phyloP scores from a whole-genome alignment of 2,888 invertebrate species.

The Scrobipalpa costella region DNA sequence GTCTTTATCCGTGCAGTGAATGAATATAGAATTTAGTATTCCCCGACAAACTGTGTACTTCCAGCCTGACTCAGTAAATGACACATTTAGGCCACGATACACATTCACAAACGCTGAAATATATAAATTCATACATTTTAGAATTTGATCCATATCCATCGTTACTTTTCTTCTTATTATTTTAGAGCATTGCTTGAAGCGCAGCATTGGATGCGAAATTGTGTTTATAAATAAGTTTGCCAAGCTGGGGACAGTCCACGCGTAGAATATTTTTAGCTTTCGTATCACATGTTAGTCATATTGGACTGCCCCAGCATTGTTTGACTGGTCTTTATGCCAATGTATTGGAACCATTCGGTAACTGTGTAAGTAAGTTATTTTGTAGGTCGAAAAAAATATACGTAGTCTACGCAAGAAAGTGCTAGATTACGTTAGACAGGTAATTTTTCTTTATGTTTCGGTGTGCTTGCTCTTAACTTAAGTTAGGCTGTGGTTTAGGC shows the following conservation, averaged over 20 bases:
- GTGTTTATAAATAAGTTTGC: not conserved
- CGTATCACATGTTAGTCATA: conserved; percentile 15
- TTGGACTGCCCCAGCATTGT: conserved; percentile 27
- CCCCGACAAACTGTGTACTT: conserved; percentile 38
- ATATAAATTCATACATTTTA: conserved; percentile 10
- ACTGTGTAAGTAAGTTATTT: not conserved
- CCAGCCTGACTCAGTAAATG: conserved; percentile 60
- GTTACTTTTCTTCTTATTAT: not conserved
- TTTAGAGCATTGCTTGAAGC: not conserved
- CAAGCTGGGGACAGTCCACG: not conserved
- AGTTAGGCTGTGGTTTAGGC: too few relatives aligned
- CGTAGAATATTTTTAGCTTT: conserved; percentile 11
- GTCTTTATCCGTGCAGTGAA: too few relatives aligned
- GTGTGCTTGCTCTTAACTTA: too few relatives aligned
- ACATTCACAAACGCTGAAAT: conserved; percentile 37
- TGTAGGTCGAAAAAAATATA: too few relatives aligned
- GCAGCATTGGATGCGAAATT: conserved; percentile 4
- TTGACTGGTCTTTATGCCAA: too few relatives aligned
- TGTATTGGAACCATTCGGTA: not conserved
- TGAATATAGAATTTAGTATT: not conserved
- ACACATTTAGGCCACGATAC: conserved; percentile 61
- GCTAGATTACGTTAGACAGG: too few relatives aligned
- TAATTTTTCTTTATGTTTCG: too few relatives aligned
- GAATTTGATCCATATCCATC: conserved; percentile 1
- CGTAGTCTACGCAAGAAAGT: too few relatives aligned